Percentiles rank a stretch among this genome's conserved stretches.
These are phyloP conservation scores for Myiotriccus ornatus DNA, from an alignment of 2,797 vertebrate genomes.

Conservation along the genomic window DNA sequence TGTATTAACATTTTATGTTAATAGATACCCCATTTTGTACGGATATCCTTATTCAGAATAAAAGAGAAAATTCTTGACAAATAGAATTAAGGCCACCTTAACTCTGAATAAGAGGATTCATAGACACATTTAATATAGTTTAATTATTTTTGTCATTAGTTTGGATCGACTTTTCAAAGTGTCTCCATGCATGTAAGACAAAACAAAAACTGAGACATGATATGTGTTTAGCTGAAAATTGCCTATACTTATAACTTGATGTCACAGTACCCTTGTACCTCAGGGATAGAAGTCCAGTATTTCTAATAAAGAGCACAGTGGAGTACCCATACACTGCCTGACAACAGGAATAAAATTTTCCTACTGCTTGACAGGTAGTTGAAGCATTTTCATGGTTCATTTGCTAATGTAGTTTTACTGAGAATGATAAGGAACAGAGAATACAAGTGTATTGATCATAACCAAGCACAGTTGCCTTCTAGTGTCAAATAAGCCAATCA, in stretches of 20 bases:
- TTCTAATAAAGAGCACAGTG: background rate
- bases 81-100: background rate
- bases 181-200: background rate
- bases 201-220: background rate
- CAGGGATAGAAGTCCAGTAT: background rate
- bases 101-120: background rate
- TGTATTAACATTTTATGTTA: background rate
- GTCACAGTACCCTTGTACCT: background rate
- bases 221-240: background rate
- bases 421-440: constrained; percentile 68
- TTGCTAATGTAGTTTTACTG: constrained; percentile 40
- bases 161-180: background rate
- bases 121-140: background rate
- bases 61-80: constrained; percentile 13
- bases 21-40: background rate
- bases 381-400: constrained; percentile 50
- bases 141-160: background rate
- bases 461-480: constrained; percentile 55
- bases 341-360: constrained; percentile 7
- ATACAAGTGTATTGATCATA: constrained; percentile 81
- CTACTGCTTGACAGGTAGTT: constrained; percentile 14
- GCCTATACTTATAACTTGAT: background rate
- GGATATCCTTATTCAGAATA: background rate
- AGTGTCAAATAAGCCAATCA: constrained; percentile 76
- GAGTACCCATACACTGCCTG: background rate